Evolutionary conservation across 2,888 invertebrate genomes (phyloP), one percentile per base, ranked within the genome.

Genomic region (Sympetrum striolatum): DNA sequence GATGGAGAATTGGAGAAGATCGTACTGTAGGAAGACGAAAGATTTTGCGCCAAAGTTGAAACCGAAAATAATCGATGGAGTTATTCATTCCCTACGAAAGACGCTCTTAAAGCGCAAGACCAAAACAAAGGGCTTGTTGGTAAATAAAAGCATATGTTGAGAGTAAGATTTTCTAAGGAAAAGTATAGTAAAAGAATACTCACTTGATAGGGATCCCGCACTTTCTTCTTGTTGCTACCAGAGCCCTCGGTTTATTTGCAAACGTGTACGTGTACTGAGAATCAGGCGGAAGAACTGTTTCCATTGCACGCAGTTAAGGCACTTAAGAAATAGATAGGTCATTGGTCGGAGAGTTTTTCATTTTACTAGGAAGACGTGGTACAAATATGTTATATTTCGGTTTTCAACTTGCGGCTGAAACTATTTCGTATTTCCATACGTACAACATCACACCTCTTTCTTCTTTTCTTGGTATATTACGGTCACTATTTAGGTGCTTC

Each of bases 191-290:
- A n/a, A 80, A 14, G 60, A n/a, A 64, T n/a, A 86, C 86, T 86
- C n/a, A 86, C 86, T 25, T 86, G 60, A 86, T 86, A n/a, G 90
- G 90, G 79, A 80, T 80, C 15, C 90, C 44, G 37, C 80, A 90
- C 35, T 90, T 90, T 44, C 81, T 90, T 60, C 90, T 80, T 5
- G 80, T 53, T 37, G 90, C 80, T 53, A 80, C 2, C 81, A 90
- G n/a, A 53, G 90, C 58, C 80, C 80, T 80, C 31, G 90, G 90
- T 15, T 58, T 80, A 39, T 37, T 90, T 22, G 90, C 53, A 35
- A 90, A 90, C n/a, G 80, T 80, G 39, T 90, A 90, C n/a, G 90
- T 90, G 60, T 64, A 86, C 58, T 86, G 86, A 86, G 86, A n/a
- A 37, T 86, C 60, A 15, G 37, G 37, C 3, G 86, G 60, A 86